Conservation (phyloP, 2,888 invertebrate species). For the Endotricha flammealis region DNA sequence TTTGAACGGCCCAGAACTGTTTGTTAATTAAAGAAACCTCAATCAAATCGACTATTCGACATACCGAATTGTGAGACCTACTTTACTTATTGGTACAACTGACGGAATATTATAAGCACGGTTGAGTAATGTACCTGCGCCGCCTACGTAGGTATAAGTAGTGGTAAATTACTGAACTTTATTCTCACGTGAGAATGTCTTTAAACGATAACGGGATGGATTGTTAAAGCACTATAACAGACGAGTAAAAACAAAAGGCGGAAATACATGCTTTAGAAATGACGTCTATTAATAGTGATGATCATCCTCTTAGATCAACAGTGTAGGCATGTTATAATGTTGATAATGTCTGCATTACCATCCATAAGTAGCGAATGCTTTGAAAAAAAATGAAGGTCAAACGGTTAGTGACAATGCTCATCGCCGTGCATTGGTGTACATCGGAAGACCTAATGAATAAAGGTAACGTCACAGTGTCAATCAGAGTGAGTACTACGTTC, state of each 20-base stretch:
- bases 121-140: conserved; percentile 14
- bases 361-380: conserved; percentile 3
- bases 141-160: conserved; percentile 11
- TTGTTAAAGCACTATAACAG: conserved; percentile 34
- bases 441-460: background rate
- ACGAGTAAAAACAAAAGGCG: conserved; percentile 39
- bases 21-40: too few relatives aligned
- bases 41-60: too few relatives aligned
- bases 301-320: conserved; percentile 26
- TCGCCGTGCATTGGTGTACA: conserved; percentile 1
- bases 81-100: too few relatives aligned
- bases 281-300: conserved; percentile 38
- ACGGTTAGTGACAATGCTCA: conserved; percentile 8
- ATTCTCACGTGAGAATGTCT: conserved; percentile 38
- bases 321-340: conserved; percentile 18
- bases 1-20: too few relatives aligned
- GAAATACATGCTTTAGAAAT: conserved; percentile 41
- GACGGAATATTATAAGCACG: too few relatives aligned
- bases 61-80: too few relatives aligned
- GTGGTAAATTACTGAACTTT: conserved; percentile 22
- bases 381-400: conserved; percentile 11
- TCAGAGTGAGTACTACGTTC: background rate
- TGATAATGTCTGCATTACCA: conserved; percentile 16
- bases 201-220: conserved; percentile 40
- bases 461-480: background rate